Evolutionary conservation across 2,113 vertebrate genomes (phyloP), one percentile per base, ranked within the genome.

Genomic region (Chascanopsetta lugubris): DNA sequence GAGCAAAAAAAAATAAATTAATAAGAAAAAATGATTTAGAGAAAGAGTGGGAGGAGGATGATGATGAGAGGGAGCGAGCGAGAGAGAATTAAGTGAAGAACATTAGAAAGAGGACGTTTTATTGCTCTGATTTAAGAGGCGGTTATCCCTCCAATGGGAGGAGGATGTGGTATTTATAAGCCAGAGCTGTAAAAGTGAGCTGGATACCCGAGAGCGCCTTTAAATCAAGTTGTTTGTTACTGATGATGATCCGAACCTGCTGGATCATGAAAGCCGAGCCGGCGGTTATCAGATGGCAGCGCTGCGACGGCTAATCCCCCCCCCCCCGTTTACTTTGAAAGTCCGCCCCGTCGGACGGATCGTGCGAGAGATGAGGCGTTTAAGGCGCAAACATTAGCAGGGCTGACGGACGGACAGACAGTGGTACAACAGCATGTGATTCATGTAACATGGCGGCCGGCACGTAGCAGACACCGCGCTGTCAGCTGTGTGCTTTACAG

Each of bases 41-140:
- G 26, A 20, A 43, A 26, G 27, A 21, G 21, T 5, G 34, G 9
- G n/a, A 27, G 3, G n/a, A 15, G 43, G 47, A 49, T n/a, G 43
- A 4, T 20, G 29, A 34, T 15, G 4, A 10, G 8, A 45, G n/a
- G 10, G 5, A 36, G 10, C 2, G 34, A 36, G 34, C 34, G 8
- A 9, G 40, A 18, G 17, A 42, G 8, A 65, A 12, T 22, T 4
- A 59, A 32, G 1, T 72, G 57, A 46, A 46, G 75, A 63, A 70
- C 26, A 7, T n/a, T 34, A 20, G 24, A 61, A 71, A 50, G 20
- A 48, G 57, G 25, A 65, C 29, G 50, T 77, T 88, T 84, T 67
- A 85, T 74, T 49, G 80, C 58, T 61, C 60, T 81, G 62, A 87
- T 86, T 85, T 80, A 88, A 45, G 67, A 77, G 69, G 56, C 11